These are phyloP conservation scores for Sandelia bainsii DNA, from an alignment of 2,797 vertebrate species.

Conservation along the genomic window DNA sequence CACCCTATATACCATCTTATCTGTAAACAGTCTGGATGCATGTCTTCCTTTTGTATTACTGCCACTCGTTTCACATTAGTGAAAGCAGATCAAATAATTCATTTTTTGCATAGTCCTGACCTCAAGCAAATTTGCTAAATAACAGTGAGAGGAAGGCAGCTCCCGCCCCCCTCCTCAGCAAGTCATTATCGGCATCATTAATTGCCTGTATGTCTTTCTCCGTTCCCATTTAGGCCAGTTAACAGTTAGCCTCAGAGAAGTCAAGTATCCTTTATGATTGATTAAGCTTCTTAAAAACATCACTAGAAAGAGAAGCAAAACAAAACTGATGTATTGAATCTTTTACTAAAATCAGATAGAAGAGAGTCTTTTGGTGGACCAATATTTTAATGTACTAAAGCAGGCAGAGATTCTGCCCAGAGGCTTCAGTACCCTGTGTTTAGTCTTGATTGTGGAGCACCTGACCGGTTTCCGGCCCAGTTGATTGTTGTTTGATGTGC, in stretches of 20 bases:
- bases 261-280: slow-evolving; percentile 24
- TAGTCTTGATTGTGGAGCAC: too few species aligned
- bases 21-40: slow-evolving; percentile 32
- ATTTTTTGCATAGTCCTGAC: slow-evolving; percentile 44
- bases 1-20: slow-evolving; percentile 3
- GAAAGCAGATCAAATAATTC: slow-evolving; percentile 51
- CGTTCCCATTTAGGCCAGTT: slow-evolving; percentile 34
- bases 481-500: too few species aligned
- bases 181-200: slow-evolving; percentile 37
- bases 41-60: slow-evolving; percentile 45
- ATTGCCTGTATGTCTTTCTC: slow-evolving; percentile 15
- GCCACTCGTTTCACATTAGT: slow-evolving; percentile 39
- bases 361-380: neutral
- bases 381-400: slow-evolving; percentile 1
- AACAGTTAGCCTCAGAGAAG: slow-evolving; percentile 39
- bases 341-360: neutral
- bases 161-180: neutral
- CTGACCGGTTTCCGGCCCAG: too few species aligned
- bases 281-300: slow-evolving; percentile 23
- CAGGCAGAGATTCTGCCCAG: too few species aligned
- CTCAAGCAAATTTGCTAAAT: slow-evolving; percentile 49
- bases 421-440: too few species aligned
- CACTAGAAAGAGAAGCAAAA: slow-evolving; percentile 2
- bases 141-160: slow-evolving; percentile 35
- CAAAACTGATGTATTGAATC: neutral